These are phyloP conservation scores for Passer domesticus DNA, from an alignment of 2,113 vertebrate species.

Conservation along the genomic window DNA sequence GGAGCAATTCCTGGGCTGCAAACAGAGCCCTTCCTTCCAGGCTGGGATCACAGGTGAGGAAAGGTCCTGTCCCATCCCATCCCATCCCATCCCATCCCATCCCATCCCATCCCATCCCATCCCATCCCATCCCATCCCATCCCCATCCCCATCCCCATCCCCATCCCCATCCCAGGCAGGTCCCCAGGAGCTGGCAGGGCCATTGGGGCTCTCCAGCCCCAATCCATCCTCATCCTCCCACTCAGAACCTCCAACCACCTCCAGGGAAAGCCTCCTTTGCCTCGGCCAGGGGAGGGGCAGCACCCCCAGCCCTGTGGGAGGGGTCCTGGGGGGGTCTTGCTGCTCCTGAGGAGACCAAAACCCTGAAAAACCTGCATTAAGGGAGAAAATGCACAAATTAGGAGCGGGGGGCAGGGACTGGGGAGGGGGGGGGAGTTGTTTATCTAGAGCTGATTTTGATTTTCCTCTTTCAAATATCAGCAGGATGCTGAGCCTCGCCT, in stretches of 20 bases:
- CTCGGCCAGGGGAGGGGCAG: background rate
- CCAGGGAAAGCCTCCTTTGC: background rate
- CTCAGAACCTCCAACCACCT: background rate
- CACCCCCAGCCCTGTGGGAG: background rate
- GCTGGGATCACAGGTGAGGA: rapidly evolving
- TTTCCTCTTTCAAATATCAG: conserved; percentile 54
- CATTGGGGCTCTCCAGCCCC: background rate
- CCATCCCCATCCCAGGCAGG: background rate
- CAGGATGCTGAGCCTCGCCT: conserved; percentile 60
- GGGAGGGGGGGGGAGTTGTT: background rate
- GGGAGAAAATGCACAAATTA: background rate
- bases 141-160: too few relatives aligned
- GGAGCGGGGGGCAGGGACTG: background rate
- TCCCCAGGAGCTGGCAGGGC: background rate
- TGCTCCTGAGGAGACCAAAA: background rate
- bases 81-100: background rate
- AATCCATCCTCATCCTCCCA: background rate
- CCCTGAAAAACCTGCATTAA: background rate
- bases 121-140: rapidly evolving
- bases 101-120: too few relatives aligned
- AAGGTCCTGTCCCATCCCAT: rapidly evolving
- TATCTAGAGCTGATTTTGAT: conserved; percentile 47
- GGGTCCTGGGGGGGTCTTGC: rapidly evolving
- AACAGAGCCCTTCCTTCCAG: background rate
- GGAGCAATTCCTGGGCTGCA: background rate